Evolutionary conservation across 2,888 invertebrate species (phyloP), one percentile per base, ranked within the genome.

Genomic region (Acanthoscelides obtectus): DNA sequence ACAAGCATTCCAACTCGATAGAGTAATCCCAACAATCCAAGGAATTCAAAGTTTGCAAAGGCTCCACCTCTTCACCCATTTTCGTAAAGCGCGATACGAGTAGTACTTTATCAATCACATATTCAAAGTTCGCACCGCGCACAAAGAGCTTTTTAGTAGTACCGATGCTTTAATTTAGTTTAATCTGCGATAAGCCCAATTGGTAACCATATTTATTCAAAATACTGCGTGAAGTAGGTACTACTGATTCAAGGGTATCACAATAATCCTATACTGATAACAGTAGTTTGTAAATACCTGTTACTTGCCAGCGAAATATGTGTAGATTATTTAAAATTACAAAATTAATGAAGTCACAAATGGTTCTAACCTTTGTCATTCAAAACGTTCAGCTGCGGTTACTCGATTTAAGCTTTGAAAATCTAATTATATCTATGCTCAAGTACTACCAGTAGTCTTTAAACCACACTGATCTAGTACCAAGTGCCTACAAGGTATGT

Each of bases 21-120:
- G 93, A 92, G 84, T 94, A 94, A 88, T 94, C 94, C 94, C 94
- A 94, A 81, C 91, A 90, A 84, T 94, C 94, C 84, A 94, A 85
- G 70, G 93, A 93, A 82, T 90, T 92, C 67, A 86, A 80, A 72
- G 84, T 79, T 81, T 86, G 80, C 80, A 84, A 77, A 82, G 86
- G 79, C 81, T 86, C 79, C 79, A 83, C 77, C 68, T 79, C 80
- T 8, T 81, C 82, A 78, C 81, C 79, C 84, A 84, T 84, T 25
- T 71, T 75, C 17, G 22, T 12, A 22, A 73, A 45, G 64, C 20
- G 25, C 19, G 45, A 69, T n/a, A 69, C 19, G 66, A 69, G 27
- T 22, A 67, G 69, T 68, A 25, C 70, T 45, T 45, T 45, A 45
- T 45, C 6, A 12, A 6, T 45, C 45, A 45, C 45, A 45, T 45